Percentiles rank a stretch among this genome's conserved stretches.
These are phyloP conservation scores for Neria commutata DNA, from an alignment of 2,888 invertebrate genomes.

Conservation along the genomic window DNA sequence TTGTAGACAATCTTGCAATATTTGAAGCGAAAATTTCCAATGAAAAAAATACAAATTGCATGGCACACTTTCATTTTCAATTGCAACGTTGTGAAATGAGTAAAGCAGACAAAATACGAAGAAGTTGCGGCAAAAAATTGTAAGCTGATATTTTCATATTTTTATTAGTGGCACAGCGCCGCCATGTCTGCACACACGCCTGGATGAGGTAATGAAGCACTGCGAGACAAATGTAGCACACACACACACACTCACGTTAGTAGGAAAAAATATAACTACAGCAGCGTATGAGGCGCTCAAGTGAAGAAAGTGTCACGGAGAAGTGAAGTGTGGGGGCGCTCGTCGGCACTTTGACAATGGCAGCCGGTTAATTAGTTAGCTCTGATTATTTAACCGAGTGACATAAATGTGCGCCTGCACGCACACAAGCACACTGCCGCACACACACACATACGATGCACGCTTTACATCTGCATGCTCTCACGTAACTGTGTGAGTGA, in stretches of 20 bases:
- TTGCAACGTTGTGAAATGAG: neutral
- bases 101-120: neutral
- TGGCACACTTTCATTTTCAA: neutral
- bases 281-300: too few species aligned
- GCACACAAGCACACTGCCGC: neutral
- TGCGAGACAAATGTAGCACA: neutral
- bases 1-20: too few species aligned
- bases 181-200: neutral
- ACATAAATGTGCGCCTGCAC: constrained; percentile 37
- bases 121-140: neutral
- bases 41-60: neutral
- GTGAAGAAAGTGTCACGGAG: neutral
- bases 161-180: too few species aligned
- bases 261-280: too few species aligned
- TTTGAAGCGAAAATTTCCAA: too few species aligned
- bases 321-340: neutral
- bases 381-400: constrained; percentile 47
- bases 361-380: constrained; percentile 39
- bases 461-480: constrained; percentile 23
- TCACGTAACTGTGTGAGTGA: constrained; percentile 6
- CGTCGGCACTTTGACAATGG: neutral
- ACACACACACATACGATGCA: constrained; percentile 15
- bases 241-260: too few species aligned
- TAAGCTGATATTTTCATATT: neutral
- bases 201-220: neutral